These are phyloP conservation scores for Arenaria interpres DNA, from an alignment of 2,113 vertebrate species.

Conservation along the genomic window DNA sequence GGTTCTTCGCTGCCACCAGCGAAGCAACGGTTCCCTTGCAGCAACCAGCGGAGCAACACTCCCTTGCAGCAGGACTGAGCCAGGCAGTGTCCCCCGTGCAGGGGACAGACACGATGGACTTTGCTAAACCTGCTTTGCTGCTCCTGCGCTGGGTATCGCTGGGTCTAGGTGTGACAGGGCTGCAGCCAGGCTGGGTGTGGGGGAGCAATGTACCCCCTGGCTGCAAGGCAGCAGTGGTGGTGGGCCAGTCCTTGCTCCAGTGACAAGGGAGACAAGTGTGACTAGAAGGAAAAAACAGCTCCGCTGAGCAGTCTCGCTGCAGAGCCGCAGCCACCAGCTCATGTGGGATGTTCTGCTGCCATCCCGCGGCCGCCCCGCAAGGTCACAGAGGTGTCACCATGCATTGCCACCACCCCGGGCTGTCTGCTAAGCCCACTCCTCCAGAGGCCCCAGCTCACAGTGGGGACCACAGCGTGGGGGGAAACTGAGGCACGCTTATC, in stretches of 20 bases:
- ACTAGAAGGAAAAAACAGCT: neutral
- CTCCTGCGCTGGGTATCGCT: neutral
- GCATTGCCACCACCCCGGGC: neutral
- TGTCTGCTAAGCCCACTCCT: neutral
- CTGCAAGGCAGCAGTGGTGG: neutral
- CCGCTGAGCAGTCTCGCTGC: fast-evolving
- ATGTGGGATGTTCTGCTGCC: slow-evolving; percentile 38
- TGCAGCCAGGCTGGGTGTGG: neutral
- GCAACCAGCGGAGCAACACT: fast-evolving
- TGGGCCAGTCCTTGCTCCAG: neutral
- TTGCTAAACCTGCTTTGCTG: neutral
- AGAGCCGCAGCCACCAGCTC: fast-evolving
- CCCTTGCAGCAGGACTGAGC: neutral
- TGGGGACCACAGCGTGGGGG: fast-evolving
- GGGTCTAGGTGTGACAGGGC: neutral
- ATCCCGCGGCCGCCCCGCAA: neutral
- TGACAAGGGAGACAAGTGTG: neutral
- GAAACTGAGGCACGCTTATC: neutral
- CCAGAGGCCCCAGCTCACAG: fast-evolving
- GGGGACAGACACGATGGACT: fast-evolving
- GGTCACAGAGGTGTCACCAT: neutral
- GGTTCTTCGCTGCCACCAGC: fast-evolving
- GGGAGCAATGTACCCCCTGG: fast-evolving
- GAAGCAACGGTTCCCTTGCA: neutral
- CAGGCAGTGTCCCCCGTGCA: fast-evolving